Base-by-base conservation (phyloP, 30 jellyfish, hydroid and myxozoan species). In the Rhopilema esculentum region DNA sequence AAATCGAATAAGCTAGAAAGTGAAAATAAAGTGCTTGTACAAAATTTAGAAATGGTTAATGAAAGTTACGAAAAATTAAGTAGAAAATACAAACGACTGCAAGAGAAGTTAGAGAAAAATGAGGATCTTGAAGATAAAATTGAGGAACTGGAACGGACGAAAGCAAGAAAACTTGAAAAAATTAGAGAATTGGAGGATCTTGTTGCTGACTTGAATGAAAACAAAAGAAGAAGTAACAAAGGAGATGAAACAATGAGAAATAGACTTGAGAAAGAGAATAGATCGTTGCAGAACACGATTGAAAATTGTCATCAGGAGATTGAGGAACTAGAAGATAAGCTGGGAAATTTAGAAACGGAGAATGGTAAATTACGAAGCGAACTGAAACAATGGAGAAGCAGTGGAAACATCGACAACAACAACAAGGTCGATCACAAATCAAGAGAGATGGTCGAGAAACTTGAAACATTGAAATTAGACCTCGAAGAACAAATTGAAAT, bases 71-170 rank as follows among this genome's bases (percentile, higher is more conserved):
- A 72, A 23, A 48, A 49, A 22, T 62, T 95, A 12, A 87, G 92
- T 26, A 57, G 95, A 78, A 79, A 92, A 27, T 86, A 49, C 62
- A 75, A 68, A 17, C 57, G 92, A 28, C 22, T 95, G 70, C 97
- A 90, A 65, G 98, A 89, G 72, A 95, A 52, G 66, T 25, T 88
- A 72, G 98, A 86, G 30, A 52, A 30, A 21, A 61, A 20, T 23
- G 98, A 87, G 50, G 97, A 67, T 28, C 52, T 95, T 64, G 95
- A 95, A 57, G 98, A 90, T 12, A 69, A 24, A 19, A 83, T 90
- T 19, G 95, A 88, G 23, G 93, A 64, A n/a, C 73, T 95, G 22
- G 97, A 82, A 30, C 88, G 88, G 33, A 93, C 83, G 9, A 95
- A 86, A 23, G 69, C 84, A 27, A 95, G 92, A 77, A 80, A 84